Evolutionary conservation across 2,888 invertebrate species (phyloP).

Genomic region (Perdita meconis): DNA sequence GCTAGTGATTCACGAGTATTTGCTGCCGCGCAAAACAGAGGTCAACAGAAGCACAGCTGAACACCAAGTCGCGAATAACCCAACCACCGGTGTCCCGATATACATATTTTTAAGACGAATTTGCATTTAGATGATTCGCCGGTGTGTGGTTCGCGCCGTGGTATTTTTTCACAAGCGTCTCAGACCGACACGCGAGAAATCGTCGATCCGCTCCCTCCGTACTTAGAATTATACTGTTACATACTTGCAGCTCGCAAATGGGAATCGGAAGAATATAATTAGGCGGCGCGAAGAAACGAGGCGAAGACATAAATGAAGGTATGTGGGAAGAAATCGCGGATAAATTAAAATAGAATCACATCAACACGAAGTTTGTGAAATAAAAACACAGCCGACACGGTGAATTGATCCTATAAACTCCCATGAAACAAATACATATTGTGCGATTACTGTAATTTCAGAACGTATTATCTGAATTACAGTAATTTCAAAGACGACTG

Average conservation of each 20-base stretch:
- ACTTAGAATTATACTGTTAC: neutral
- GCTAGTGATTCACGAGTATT: constrained; percentile 67
- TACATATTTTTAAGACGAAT: constrained; percentile 37
- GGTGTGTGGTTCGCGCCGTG: neutral
- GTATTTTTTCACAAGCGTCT: constrained; percentile 14
- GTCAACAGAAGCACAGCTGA: constrained; percentile 24
- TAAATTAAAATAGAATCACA: constrained; percentile 8
- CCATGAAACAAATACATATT: constrained; percentile 19
- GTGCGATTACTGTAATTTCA: neutral
- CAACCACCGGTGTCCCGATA: constrained; percentile 20
- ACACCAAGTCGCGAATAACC: constrained; percentile 34
- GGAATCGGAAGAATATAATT: neutral
- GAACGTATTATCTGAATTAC: neutral
- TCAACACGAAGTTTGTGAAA: constrained; percentile 20
- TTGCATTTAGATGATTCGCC: constrained; percentile 38
- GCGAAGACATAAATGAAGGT: neutral
- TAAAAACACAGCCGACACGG: constrained; percentile 3
- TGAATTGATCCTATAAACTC: neutral
- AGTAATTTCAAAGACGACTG: neutral
- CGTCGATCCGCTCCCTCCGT: neutral
- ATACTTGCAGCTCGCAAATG: neutral
- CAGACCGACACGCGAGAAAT: neutral
- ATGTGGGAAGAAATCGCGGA: constrained; percentile 18
- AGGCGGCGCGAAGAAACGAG: neutral
- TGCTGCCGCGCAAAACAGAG: constrained; percentile 48